Evolutionary conservation across 2,888 invertebrate genomes (phyloP).

Genomic region (Xanthorhoe spadicearia): DNA sequence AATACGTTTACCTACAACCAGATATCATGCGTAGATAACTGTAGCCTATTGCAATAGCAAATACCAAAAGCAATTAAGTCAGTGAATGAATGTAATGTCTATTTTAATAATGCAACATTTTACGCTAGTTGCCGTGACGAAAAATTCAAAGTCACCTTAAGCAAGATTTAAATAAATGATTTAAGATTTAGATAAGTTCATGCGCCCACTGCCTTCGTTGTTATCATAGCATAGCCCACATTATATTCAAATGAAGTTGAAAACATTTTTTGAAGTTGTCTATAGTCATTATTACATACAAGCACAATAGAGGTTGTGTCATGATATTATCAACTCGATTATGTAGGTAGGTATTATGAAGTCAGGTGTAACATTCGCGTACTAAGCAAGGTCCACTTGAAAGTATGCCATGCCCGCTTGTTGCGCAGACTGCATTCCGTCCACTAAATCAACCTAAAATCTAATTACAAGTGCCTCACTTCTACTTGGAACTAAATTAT

Average conservation of each 20-base stretch:
- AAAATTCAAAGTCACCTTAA: constrained; percentile 23
- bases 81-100: constrained; percentile 30
- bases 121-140: constrained; percentile 29
- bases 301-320: constrained; percentile 50
- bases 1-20: constrained; percentile 3
- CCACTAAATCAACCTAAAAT: constrained; percentile 45
- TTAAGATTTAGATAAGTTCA: constrained; percentile 5
- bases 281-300: constrained; percentile 27
- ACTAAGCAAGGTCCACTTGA: constrained; percentile 63
- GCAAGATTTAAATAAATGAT: constrained; percentile 24
- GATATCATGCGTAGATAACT: constrained; percentile 22
- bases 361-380: constrained; percentile 33
- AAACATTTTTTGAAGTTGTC: constrained; percentile 15
- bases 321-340: constrained; percentile 50
- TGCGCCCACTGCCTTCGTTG: constrained; percentile 4
- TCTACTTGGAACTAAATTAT: neutral
- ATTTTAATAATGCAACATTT: constrained; percentile 31
- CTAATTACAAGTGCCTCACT: constrained; percentile 4
- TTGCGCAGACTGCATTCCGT: constrained; percentile 58
- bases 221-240: constrained; percentile 13
- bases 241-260: constrained; percentile 17
- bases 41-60: constrained; percentile 35
- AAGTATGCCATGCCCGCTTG: constrained; percentile 64
- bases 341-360: constrained; percentile 41
- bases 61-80: constrained; percentile 34